A percentile compares a stretch with the other conserved stretches of the same genome.
These are phyloP conservation scores for Caranx ignobilis DNA, from an alignment of 2,113 vertebrate species.

Conservation along the genomic window DNA sequence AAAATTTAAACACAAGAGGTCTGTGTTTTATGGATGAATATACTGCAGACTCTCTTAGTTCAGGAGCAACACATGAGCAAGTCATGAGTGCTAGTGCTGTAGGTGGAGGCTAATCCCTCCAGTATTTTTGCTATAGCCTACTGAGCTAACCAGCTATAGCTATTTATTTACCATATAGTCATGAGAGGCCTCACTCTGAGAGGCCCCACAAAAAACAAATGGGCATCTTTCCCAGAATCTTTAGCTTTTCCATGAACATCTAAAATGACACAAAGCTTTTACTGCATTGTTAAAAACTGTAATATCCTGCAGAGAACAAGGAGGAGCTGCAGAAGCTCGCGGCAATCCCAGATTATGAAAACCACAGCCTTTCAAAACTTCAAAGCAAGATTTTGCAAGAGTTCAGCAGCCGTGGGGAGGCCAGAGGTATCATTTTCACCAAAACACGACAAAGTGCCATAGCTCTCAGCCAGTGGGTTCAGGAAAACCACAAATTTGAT, in stretches of 20 bases:
- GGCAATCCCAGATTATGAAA: constrained; percentile 87
- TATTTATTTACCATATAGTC: not conserved
- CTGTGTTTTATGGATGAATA: not conserved
- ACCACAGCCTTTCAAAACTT: constrained; percentile 88
- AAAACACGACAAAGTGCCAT: constrained; percentile 92
- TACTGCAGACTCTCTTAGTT: not conserved
- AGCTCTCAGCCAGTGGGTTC: constrained; percentile 92
- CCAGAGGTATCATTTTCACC: constrained; percentile 96
- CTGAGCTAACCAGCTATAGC: not conserved
- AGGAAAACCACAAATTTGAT: constrained; percentile 91
- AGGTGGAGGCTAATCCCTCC: not conserved
- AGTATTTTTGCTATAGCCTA: not conserved
- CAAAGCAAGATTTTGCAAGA: constrained; percentile 87
- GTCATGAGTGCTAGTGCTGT: not conserved
- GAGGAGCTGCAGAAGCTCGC: constrained; percentile 84
- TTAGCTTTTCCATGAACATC: not conserved
- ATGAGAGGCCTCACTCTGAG: not conserved
- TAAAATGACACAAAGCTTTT: not conserved
- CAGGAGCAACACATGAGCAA: not conserved
- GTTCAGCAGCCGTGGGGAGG: constrained; percentile 84
- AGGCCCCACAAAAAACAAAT: too few species aligned
- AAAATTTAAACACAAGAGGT: not conserved
- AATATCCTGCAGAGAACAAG: constrained; percentile 84
- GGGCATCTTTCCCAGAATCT: not conserved
- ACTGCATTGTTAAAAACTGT: constrained; percentile 6